Evolutionary conservation across 2,888 invertebrate genomes (phyloP).

Genomic region (Netelia virgata): DNA sequence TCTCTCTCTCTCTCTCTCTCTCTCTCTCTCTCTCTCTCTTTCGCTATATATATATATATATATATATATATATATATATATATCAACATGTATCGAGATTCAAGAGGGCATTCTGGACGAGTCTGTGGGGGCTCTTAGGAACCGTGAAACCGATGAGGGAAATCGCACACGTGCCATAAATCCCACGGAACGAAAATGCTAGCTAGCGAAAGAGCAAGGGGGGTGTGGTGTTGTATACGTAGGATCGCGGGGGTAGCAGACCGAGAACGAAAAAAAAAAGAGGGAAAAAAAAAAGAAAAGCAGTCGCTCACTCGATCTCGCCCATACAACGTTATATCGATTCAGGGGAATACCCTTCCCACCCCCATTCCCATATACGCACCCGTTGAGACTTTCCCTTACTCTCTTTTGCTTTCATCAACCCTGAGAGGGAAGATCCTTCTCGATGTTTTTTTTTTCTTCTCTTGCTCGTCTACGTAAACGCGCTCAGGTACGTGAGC

Average conservation of each 20-base stretch:
- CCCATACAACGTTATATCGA: slow-evolving; percentile 52
- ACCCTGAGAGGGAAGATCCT: neutral
- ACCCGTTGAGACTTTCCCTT: neutral
- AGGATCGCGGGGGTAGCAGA: neutral
- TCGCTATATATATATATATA: neutral
- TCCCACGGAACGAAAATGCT: slow-evolving; percentile 63
- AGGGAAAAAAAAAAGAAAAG: slow-evolving; percentile 48
- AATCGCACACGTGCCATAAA: slow-evolving; percentile 68
- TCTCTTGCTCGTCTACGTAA: neutral
- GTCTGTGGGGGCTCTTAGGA: slow-evolving; percentile 55
- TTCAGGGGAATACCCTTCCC: slow-evolving; percentile 30
- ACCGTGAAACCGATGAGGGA: slow-evolving; percentile 61
- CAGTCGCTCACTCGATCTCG: slow-evolving; percentile 51
- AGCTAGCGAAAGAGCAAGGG: slow-evolving; percentile 16
- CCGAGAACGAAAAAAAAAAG: slow-evolving; percentile 9
- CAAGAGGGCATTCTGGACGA: slow-evolving; percentile 50
- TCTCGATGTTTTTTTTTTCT: neutral
- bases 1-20: neutral
- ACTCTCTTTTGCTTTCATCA: neutral
- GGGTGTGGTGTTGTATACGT: neutral
- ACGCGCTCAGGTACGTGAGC: neutral
- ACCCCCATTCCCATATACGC: neutral
- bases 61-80: neutral
- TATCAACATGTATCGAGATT: slow-evolving; percentile 49
- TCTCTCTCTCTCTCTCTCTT: neutral